Evolutionary conservation across 2,797 vertebrate genomes (phyloP), one percentile per base, ranked within the genome.

Genomic region (Sternotherus odoratus): DNA sequence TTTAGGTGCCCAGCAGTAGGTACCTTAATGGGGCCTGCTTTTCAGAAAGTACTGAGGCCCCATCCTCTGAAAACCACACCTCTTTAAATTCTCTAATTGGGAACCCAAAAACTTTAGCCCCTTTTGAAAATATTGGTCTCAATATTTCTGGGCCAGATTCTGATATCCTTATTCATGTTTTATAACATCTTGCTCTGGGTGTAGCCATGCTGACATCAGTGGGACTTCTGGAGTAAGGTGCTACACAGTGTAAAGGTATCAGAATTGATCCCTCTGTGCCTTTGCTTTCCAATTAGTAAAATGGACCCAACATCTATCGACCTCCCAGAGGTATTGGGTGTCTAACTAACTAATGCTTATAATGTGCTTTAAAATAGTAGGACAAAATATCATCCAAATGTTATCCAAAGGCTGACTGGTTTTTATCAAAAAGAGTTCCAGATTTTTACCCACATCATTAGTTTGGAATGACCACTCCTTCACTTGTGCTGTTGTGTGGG

Each of bases 401-500:
- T 94, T 96, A 96, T 88, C 92, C 92, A 90, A 92, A 95, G 86
- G 79, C 93, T 81, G 82, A 83, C 78, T 96, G 89, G 77, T 91
- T 92, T 92, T 94, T 90, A 96, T 86, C 2, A 4, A 82, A 81
- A 30, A 54, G 91, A 79, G 39, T 86, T 95, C 84, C 94, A 86
- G 33, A 87, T 96, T 94, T 95, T 94, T 74, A 93, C 82, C 89
- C 82, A 84, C 91, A 92, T 87, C 94, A 79, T 92, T 94, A 95
- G 88, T 74, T 89, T 96, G 84, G 92, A 93, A 82, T 49, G 79
- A 94, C 92, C 77, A 97, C 80, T 96, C 94, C 95, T 94, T 96
- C 95, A 86, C 90, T 95, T 95, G 94, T 95, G 89, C 94, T 97
- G 94, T 46, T 96, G 96, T 96, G 96, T 96, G 28, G 82, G 94